These are phyloP conservation scores for Sceloporus undulatus DNA, from an alignment of 2,113 vertebrate species.

Conservation along the genomic window DNA sequence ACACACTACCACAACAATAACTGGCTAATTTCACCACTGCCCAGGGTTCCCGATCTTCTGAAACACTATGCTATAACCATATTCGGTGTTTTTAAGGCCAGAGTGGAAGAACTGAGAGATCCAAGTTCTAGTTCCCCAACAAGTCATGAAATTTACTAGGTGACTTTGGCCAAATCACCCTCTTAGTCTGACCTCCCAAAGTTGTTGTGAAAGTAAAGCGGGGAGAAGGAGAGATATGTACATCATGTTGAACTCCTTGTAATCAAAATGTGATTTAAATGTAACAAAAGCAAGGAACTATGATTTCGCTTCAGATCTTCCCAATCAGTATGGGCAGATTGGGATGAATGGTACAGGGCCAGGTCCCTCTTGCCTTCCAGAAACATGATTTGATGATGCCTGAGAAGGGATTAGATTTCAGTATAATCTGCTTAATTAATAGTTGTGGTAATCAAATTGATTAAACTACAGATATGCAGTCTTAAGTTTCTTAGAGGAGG, in stretches of 20 bases:
- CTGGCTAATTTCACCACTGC: not conserved
- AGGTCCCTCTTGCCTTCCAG: too few species aligned
- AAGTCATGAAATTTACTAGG: too few species aligned
- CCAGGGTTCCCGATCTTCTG: not conserved
- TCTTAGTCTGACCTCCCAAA: too few species aligned
- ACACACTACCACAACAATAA: too few species aligned
- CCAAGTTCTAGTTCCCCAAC: too few species aligned
- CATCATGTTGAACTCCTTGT: too few species aligned
- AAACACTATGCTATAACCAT: not conserved
- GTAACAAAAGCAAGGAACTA: too few species aligned
- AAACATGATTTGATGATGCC: not conserved
- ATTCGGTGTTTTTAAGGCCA: not conserved
- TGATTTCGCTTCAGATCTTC: not conserved
- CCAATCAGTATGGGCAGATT: not conserved
- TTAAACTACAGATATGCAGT: not conserved
- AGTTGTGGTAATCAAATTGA: not conserved
- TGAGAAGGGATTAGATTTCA: not conserved
- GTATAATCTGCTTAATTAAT: not conserved
- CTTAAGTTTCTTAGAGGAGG: not conserved
- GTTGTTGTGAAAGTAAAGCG: too few species aligned
- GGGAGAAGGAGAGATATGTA: too few species aligned
- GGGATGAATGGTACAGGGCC: not conserved
- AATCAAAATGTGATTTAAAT: too few species aligned
- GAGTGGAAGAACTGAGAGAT: too few species aligned
- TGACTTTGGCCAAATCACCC: too few species aligned